Evolutionary conservation across 2,888 invertebrate species (phyloP).

Genomic region (Orthosia gothica): DNA sequence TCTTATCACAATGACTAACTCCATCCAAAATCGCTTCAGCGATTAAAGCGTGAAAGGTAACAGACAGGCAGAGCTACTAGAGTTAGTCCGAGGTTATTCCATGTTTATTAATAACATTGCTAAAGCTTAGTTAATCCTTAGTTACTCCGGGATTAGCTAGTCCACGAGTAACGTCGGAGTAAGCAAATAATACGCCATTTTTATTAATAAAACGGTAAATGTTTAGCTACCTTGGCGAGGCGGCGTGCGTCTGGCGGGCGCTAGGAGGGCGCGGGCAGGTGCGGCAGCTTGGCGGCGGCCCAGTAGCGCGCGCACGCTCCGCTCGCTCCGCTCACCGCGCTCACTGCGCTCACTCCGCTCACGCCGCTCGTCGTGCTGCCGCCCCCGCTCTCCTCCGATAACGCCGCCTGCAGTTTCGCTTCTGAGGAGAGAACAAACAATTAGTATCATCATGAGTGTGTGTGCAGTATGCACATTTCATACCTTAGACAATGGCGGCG

Average conservation of each 20-base stretch:
- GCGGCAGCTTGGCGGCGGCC: conserved; percentile 89
- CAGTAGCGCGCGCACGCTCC: conserved; percentile 78
- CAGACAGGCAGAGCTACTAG: too few relatives aligned
- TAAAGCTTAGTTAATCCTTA: too few relatives aligned
- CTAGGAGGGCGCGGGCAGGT: conserved; percentile 90
- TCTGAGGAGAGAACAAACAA: conserved; percentile 72
- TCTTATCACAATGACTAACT: too few relatives aligned
- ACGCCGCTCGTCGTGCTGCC: conserved; percentile 63
- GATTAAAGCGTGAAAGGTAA: too few relatives aligned
- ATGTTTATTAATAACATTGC: too few relatives aligned
- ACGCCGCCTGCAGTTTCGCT: conserved; percentile 89
- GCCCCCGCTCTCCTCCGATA: conserved; percentile 87
- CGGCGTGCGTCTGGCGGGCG: conserved; percentile 88
- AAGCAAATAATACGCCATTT: too few relatives aligned
- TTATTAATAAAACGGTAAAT: too few relatives aligned
- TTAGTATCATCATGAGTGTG: conserved; percentile 11
- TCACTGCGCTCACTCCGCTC: conserved; percentile 72
- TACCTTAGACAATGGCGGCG: conserved; percentile 29
- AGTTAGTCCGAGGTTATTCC: too few relatives aligned
- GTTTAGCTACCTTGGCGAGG: conserved; percentile 82
- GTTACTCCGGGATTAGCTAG: too few relatives aligned
- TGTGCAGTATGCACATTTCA: conserved; percentile 14
- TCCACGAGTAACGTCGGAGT: too few relatives aligned
- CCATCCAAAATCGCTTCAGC: too few relatives aligned
- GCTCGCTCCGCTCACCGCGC: conserved; percentile 69